Conservation (phyloP, 2,113 vertebrate genomes). For the Stomatorhinus ivindoensis region DNA sequence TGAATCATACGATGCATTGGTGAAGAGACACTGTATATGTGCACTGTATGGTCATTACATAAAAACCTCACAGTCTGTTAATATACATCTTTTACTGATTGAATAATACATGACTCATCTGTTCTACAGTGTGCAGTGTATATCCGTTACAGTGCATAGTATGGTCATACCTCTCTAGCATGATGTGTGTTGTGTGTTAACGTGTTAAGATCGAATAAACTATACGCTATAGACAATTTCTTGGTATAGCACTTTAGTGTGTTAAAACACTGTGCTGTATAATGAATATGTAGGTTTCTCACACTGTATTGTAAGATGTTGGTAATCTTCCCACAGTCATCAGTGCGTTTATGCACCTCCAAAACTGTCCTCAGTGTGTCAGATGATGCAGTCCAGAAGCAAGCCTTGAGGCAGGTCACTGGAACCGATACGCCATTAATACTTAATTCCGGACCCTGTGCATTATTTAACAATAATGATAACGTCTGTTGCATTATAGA, state of each 20-base stretch:
- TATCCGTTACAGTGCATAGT: not conserved
- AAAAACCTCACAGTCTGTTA: not conserved
- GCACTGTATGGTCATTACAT: not conserved
- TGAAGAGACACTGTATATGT: not conserved
- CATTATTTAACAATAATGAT: slow-evolving; percentile 68
- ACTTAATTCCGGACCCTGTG: slow-evolving; percentile 57
- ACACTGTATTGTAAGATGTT: not conserved
- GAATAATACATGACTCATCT: not conserved
- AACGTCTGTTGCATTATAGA: slow-evolving; percentile 63
- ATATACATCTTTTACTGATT: not conserved
- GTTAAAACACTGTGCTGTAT: not conserved
- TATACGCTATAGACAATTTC: too few relatives aligned
- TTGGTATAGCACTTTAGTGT: not conserved
- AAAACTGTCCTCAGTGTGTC: not conserved
- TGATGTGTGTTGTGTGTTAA: not conserved
- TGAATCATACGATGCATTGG: not conserved
- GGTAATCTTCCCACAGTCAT: not conserved
- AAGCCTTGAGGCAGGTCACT: slow-evolving; percentile 52
- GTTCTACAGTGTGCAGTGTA: not conserved
- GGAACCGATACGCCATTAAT: slow-evolving; percentile 63
- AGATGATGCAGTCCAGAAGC: not conserved
- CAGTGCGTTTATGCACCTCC: not conserved
- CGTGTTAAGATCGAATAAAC: not conserved
- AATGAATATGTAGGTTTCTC: not conserved
- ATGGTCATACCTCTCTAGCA: not conserved